Base-by-base conservation (phyloP, 1,140 invertebrate genomes). In the Periplaneta americana region DNA sequence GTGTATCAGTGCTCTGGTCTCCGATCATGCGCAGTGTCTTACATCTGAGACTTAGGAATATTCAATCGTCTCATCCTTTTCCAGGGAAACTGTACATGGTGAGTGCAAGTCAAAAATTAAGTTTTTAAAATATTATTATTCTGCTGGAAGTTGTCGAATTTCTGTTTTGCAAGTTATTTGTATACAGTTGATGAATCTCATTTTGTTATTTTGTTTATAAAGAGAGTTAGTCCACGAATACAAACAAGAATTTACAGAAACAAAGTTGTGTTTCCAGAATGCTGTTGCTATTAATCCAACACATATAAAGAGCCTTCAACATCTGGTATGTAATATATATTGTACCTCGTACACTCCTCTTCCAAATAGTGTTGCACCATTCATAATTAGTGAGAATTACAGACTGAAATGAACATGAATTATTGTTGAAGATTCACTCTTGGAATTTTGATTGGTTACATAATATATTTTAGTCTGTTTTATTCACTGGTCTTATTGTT, bases 41-140 rank as follows among this genome's bases (percentile, higher is more conserved):
- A n/a, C n/a, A n/a, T n/a, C n/a, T n/a, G n/a, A n/a, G n/a, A n/a
- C n/a, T n/a, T n/a, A n/a, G n/a, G n/a, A n/a, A n/a, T n/a, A n/a
- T n/a, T n/a, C n/a, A n/a, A n/a, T n/a, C n/a, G n/a, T n/a, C n/a
- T n/a, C n/a, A n/a, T n/a, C n/a, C n/a, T n/a, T n/a, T n/a, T n/a
- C n/a, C n/a, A n/a, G n/a, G n/a, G n/a, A n/a, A n/a, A n/a, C n/a
- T 98, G 90, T 97, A 96, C 85, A 96, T 96, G 90, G 96, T 98
- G 87, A 91, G 91, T 86, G 0, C 17, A 32, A 3, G 2, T 1
- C 3, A 1, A 31, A 18, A 48, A 18, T 39, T 11, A 39, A 39
- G 11, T 39, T 1, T 39, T 11, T 39, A 39, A 39, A 2, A 75
- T 34, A 3, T 15, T 75, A 75, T 75, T 22, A 33, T 17, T 22